Conservation (phyloP, 2,797 vertebrate genomes). For the Pachyuromys duprasi region DNA sequence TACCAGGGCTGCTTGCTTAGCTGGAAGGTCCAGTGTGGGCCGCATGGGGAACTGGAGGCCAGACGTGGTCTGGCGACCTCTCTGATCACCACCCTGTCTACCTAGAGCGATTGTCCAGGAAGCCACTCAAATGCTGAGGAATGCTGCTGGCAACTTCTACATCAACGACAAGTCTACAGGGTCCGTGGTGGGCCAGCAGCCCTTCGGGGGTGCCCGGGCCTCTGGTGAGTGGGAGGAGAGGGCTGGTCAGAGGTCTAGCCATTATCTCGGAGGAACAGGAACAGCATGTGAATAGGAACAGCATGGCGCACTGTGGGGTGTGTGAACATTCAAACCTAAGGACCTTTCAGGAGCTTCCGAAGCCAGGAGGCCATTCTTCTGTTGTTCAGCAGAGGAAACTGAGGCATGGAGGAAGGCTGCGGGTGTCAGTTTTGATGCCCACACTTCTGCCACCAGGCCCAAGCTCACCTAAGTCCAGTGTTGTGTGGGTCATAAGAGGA, state of each 20-base stretch:
- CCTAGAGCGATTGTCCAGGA: conserved; percentile 89
- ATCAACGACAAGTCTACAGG: conserved; percentile 97
- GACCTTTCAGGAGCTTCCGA: background rate
- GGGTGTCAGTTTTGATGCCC: background rate
- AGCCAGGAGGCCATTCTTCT: background rate
- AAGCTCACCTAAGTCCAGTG: fast-evolving
- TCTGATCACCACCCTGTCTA: background rate
- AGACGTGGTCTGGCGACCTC: background rate
- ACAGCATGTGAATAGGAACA: background rate
- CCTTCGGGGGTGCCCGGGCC: conserved; percentile 94
- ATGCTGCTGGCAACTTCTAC: conserved; percentile 96
- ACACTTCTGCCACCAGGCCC: too few species aligned
- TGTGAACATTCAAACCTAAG: fast-evolving
- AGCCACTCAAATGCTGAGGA: conserved; percentile 89
- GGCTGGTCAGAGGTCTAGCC: background rate
- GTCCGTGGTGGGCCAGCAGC: conserved; percentile 95
- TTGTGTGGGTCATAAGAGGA: background rate
- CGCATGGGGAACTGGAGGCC: fast-evolving
- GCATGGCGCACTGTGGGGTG: fast-evolving
- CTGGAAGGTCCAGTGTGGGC: background rate
- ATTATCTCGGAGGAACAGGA: too few species aligned
- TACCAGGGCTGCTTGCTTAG: fast-evolving
- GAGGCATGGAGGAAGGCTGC: background rate
- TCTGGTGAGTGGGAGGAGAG: conserved; percentile 89
- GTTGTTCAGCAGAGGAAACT: background rate